Conservation (phyloP, 30 jellyfish, hydroid and myxozoan genomes). For the Catostylus mosaicus region DNA sequence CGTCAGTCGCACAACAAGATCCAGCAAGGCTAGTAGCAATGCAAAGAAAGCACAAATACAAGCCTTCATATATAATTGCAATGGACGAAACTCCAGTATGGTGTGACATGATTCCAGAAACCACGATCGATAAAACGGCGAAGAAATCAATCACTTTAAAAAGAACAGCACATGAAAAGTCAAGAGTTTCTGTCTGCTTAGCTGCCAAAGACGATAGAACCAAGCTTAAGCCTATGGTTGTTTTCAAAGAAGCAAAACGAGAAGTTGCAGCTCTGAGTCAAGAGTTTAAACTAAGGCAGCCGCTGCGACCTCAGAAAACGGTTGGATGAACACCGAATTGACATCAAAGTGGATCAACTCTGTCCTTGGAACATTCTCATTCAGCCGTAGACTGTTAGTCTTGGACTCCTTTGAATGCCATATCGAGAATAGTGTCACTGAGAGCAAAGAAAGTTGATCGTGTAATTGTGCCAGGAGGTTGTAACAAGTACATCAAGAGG, state of each 20-base stretch:
- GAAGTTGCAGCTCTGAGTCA: neutral
- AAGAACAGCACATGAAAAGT: too few relatives aligned
- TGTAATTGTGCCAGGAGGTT: slow-evolving; percentile 52
- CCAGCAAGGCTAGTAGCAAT: slow-evolving; percentile 14
- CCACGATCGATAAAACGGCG: too few relatives aligned
- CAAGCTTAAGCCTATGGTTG: too few relatives aligned
- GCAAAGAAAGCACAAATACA: slow-evolving; percentile 12
- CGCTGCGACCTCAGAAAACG: too few relatives aligned
- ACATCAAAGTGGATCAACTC: slow-evolving; percentile 21
- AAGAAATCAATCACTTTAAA: too few relatives aligned
- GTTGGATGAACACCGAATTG: slow-evolving; percentile 62
- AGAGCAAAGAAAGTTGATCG: neutral
- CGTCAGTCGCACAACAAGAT: slow-evolving; percentile 38
- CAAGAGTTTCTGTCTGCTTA: too few relatives aligned
- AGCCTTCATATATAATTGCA: too few relatives aligned
- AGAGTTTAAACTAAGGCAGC: neutral
- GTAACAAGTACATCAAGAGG: slow-evolving; percentile 41
- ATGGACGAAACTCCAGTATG: too few relatives aligned
- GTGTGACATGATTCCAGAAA: too few relatives aligned
- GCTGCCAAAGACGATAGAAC: too few relatives aligned
- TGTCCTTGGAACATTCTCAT: slow-evolving; percentile 57
- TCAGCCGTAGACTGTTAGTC: slow-evolving; percentile 25
- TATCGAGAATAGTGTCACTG: slow-evolving; percentile 17
- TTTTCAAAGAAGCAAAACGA: neutral
- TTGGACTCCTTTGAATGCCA: slow-evolving; percentile 67